These are phyloP conservation scores for Myrmecophaga tridactyla DNA, from an alignment of 2,113 vertebrate species.

Conservation along the genomic window DNA sequence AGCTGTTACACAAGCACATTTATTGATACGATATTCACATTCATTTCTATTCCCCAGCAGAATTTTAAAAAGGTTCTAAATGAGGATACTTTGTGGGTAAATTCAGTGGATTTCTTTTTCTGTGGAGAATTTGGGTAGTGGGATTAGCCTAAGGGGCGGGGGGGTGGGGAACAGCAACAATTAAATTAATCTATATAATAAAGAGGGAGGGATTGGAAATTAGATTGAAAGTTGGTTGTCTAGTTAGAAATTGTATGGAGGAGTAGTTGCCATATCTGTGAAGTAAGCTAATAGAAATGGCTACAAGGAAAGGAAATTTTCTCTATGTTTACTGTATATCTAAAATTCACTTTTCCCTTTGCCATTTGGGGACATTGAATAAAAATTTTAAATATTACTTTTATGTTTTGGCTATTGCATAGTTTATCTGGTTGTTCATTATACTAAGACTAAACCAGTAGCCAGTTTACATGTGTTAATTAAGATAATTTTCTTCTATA, in stretches of 20 bases:
- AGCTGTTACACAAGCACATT: not conserved
- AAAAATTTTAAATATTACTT: not conserved
- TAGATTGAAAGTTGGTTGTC: not conserved
- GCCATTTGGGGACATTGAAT: not conserved
- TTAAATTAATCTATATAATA: not conserved
- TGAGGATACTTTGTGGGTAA: not conserved
- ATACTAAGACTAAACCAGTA: not conserved
- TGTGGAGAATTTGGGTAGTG: not conserved
- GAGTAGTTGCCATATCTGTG: fast-evolving
- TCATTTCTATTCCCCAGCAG: not conserved
- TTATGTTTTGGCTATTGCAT: not conserved
- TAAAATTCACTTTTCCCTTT: not conserved
- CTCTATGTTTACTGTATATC: not conserved
- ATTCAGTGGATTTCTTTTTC: not conserved
- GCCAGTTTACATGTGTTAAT: not conserved
- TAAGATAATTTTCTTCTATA: not conserved
- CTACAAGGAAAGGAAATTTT: not conserved
- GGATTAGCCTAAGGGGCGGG: not conserved
- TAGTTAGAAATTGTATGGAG: not conserved
- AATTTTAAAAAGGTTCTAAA: not conserved
- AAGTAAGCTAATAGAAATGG: not conserved
- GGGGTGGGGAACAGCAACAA: fast-evolving
- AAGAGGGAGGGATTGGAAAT: not conserved
- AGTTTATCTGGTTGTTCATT: not conserved
- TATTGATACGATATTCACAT: not conserved